Percentiles rank a stretch among this genome's conserved stretches.
These are phyloP conservation scores for Drosophila acutilabella DNA, from an alignment of 2,888 invertebrate genomes.

Conservation along the genomic window DNA sequence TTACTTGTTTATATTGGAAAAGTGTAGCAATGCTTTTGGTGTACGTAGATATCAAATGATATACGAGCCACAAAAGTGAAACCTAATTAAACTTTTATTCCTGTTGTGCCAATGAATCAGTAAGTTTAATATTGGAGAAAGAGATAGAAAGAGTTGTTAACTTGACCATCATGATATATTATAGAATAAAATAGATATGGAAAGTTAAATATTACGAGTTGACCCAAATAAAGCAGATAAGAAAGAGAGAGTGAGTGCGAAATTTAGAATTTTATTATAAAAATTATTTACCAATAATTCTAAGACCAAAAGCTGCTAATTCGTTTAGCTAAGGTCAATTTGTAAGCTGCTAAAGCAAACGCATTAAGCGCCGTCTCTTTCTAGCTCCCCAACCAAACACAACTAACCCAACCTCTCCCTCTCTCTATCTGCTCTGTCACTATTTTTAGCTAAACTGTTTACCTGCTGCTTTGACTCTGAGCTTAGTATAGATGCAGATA, in stretches of 20 bases:
- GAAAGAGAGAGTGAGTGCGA: too few relatives aligned
- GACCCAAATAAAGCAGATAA: background rate
- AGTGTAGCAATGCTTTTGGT: conserved; percentile 22
- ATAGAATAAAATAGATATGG: background rate
- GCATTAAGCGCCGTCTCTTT: conserved; percentile 10
- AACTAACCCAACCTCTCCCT: background rate
- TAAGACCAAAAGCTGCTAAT: conserved; percentile 14
- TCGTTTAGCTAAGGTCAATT: conserved; percentile 22
- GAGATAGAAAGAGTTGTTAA: background rate
- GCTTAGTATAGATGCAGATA: conserved; percentile 31
- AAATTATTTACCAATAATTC: background rate
- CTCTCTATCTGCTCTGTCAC: background rate
- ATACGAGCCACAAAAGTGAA: conserved; percentile 36
- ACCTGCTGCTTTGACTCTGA: conserved; percentile 39
- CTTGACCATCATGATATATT: background rate
- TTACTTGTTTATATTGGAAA: conserved; percentile 34
- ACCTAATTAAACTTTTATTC: conserved; percentile 39
- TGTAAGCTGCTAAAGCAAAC: conserved; percentile 19
- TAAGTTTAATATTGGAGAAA: background rate
- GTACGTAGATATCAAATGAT: conserved; percentile 26
- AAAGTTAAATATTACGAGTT: background rate
- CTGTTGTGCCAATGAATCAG: conserved; percentile 17
- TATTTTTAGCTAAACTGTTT: conserved; percentile 39
- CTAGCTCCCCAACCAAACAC: background rate
- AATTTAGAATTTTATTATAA: too few relatives aligned